These are phyloP conservation scores for Dysmachus trigonus DNA, from an alignment of 2,888 invertebrate species.

Conservation along the genomic window DNA sequence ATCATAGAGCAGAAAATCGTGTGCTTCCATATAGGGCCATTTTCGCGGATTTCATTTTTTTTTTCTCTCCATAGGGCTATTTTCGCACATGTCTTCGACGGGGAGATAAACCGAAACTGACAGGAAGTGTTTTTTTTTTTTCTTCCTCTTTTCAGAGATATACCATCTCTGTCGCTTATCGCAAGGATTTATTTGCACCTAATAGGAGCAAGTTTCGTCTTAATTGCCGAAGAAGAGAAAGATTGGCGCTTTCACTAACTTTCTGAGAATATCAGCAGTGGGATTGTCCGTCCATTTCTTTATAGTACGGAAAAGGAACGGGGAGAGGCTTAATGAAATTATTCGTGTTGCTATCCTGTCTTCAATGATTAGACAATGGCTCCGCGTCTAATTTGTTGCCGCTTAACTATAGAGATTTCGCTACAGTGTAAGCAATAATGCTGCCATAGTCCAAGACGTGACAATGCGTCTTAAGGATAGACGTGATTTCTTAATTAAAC, in stretches of 20 bases:
- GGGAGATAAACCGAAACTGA: not conserved
- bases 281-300: not conserved
- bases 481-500: constrained; percentile 7
- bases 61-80: no score
- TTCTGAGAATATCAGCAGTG: not conserved
- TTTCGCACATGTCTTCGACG: not conserved
- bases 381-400: not conserved
- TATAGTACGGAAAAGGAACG: not conserved
- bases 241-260: constrained; percentile 1
- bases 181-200: constrained; percentile 14
- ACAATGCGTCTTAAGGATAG: not conserved
- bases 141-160: not conserved
- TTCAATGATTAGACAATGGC: not conserved
- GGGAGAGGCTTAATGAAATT: constrained; percentile 6
- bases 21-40: not conserved
- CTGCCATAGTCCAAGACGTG: not conserved
- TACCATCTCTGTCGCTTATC: not conserved
- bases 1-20: not conserved
- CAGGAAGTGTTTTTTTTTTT: not conserved
- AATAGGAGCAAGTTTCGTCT: constrained; percentile 12
- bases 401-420: not conserved
- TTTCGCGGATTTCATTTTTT: no score
- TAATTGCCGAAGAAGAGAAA: not conserved
- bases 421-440: not conserved
- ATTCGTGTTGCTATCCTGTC: constrained; percentile 12